Base-by-base conservation (phyloP, 2,888 invertebrate genomes). In the Dendrolimus houi region DNA sequence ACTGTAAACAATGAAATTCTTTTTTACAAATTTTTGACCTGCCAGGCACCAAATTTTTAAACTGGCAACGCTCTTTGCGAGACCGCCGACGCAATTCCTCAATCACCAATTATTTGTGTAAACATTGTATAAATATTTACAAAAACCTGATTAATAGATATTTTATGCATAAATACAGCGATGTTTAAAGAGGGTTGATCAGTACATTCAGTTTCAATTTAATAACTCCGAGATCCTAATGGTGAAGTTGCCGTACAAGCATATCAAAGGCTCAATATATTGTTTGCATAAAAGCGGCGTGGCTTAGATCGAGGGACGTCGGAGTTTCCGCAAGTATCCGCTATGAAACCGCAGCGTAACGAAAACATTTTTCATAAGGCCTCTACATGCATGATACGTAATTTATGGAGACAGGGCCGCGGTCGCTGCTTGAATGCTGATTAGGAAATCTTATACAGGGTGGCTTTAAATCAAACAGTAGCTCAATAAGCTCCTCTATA, bases 331-430 rank as follows among this genome's bases (percentile, higher is more conserved):
- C 72, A 74, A 79, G 77, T 73, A 74, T 72, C 71, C 75, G 47
- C 47, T 12, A 64, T 64, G 64, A 73, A 69, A 70, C 69, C 74
- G 71, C 69, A 67, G 64, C 71, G 68, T 75, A 72, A 75, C 75
- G 74, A 79, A 81, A 86, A 84, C 83, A 87, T 87, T 87, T 88
- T 87, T 88, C 86, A 87, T 87, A 87, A 83, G 79, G 79, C 79
- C 79, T 77, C 79, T 77, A 72, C 80, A 85, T 81, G 80, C 83
- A 85, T 86, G 85, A 85, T 87, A 85, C 77, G 82, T 85, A 86
- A 87, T 88, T 87, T 88, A 87, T 87, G 82, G 77, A 83, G 86
- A 87, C 86, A 85, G 77, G 79, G 78, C 72, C 74, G 74, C 72
- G 73, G 70, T 67, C 78, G 79, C 77, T 73, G 60, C 83, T 83